These are phyloP conservation scores for Chaetophractus vellerosus DNA, from an alignment of 2,797 vertebrate species.

Conservation along the genomic window DNA sequence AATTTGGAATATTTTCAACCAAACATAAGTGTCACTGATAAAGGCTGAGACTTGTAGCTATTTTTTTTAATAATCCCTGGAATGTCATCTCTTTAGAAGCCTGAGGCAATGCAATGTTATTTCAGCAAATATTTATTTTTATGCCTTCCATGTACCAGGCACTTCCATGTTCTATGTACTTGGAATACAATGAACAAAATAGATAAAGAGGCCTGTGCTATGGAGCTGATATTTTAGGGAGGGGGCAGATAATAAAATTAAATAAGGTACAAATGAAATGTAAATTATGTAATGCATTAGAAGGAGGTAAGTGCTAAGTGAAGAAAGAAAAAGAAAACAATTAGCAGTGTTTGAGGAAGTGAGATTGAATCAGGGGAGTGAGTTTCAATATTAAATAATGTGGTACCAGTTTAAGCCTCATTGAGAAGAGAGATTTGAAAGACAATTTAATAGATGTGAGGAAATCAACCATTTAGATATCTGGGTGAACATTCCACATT, in stretches of 20 bases:
- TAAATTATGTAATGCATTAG: neutral
- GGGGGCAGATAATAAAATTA: neutral
- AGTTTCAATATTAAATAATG: neutral
- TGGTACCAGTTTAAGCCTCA: neutral
- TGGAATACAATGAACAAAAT: neutral
- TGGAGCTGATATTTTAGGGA: neutral
- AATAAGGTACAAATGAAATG: slow-evolving; percentile 20
- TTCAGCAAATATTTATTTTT: slow-evolving; percentile 21
- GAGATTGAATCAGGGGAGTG: neutral
- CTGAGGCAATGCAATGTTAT: neutral
- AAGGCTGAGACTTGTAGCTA: neutral
- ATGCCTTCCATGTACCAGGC: neutral
- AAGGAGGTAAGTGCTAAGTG: neutral
- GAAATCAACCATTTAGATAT: neutral
- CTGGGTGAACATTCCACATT: neutral
- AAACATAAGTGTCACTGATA: neutral
- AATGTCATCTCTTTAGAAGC: neutral
- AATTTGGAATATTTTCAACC: neutral
- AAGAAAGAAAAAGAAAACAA: neutral
- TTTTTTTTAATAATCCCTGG: neutral
- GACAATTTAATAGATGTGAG: neutral
- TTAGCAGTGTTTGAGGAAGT: neutral
- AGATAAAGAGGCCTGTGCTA: neutral
- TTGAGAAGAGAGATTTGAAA: neutral
- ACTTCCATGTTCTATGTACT: neutral